Conservation (phyloP, 2,888 invertebrate genomes). For the Drosophila subsilvestris region DNA sequence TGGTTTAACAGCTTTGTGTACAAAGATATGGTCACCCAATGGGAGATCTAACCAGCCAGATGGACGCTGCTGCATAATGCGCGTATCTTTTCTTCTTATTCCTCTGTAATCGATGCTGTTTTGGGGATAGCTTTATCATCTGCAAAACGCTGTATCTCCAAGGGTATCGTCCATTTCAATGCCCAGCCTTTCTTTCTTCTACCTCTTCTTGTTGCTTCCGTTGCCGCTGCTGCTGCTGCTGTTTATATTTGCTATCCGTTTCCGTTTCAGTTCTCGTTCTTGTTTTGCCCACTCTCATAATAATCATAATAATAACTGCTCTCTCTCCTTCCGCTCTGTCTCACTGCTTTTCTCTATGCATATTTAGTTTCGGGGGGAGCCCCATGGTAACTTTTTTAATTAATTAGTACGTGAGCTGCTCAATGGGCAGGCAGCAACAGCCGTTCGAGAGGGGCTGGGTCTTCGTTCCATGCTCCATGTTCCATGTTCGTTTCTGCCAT, state of each 20-base stretch:
- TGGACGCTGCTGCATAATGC: background rate
- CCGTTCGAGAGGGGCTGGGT: too few species aligned
- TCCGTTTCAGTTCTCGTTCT: conserved; percentile 1
- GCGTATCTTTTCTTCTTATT: background rate
- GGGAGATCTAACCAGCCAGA: background rate
- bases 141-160: background rate
- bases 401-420: conserved; percentile 69
- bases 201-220: background rate
- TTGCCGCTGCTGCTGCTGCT: background rate
- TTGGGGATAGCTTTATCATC: background rate
- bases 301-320: conserved; percentile 66
- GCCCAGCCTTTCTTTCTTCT: background rate
- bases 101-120: background rate
- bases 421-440: conserved; percentile 5
- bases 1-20: too few species aligned
- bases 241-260: conserved; percentile 38
- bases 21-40: background rate
- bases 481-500: conserved; percentile 13
- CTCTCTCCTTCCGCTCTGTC: background rate
- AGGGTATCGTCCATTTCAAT: background rate
- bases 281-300: conserved; percentile 8
- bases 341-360: conserved; percentile 49
- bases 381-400: conserved; percentile 71
- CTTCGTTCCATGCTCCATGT: background rate
- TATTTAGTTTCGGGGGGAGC: conserved; percentile 62